Base-by-base conservation (phyloP, 1,140 invertebrate species). In the Thaumatotibia leucotreta region DNA sequence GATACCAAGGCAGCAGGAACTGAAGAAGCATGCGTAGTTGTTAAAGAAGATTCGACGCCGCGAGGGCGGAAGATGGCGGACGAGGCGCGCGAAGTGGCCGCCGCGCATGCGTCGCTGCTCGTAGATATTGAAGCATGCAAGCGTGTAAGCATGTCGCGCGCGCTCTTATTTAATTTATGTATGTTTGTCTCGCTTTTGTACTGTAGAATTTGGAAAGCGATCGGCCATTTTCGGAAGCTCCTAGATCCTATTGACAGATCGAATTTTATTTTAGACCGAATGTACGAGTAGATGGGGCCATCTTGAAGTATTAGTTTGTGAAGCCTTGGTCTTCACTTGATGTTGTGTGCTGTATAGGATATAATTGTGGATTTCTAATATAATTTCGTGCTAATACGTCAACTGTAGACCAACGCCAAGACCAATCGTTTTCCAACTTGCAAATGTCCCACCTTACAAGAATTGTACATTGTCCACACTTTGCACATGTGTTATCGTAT, bases 61-160 rank as follows among this genome's bases (percentile, higher is more conserved):
- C 80, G 81, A 61, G 87, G 87, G 35, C 76, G 83, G 35, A 80
- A 84, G 31, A 61, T 88, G 76, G 87, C 86, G 8, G 86, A 84
- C 66, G 80, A 89, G 68, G 87, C 88, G 77, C 83, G 82, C 73
- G 80, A 86, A 82, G 88, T 91, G 70, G 88, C 88, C 73, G 88
- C 86, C 39, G 87, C 88, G 79, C 87, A 91, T 88, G 88, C 88
- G 45, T 84, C 86, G 70, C 79, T 91, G 82, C 88, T 91, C 86
- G 86, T 91, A 91, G 88, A 91, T 86, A 80, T 89, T 83, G 87
- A 89, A 91, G 91, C 91, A 91, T 91, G 89, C 91, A 91, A 91
- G 89, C 89, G 89, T 91, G 91, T 92, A 92, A 92, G 91, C 91
- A 92, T 92, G 91, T 65, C 81, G 86, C 88, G 86, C 85, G 83